Evolutionary conservation across 2,888 invertebrate genomes (phyloP), one percentile per base, ranked within the genome.

Genomic region (Ischnura elegans): DNA sequence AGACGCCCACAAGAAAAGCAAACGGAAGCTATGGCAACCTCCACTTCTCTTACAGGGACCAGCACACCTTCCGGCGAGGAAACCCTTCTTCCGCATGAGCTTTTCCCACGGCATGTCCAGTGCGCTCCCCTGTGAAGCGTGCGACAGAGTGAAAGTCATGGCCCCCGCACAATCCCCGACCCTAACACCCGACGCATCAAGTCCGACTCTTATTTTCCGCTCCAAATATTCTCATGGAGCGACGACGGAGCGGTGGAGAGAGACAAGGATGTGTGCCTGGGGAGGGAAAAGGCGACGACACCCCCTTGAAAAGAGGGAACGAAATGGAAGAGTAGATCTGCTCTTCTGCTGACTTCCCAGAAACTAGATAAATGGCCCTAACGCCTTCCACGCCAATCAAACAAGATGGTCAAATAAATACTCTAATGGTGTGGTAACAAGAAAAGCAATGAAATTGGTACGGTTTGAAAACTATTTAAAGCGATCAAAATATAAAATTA

Each of bases 1-100:
- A n/a, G n/a, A n/a, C n/a, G n/a, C n/a, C n/a, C 61, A 25, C 21
- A 47, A 6, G 47, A 47, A 36, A 29, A 76, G 93, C 51, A 93
- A 94, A 93, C 94, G 94, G 94, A 94, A 87, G 51, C 86, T 93
- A 55, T 93, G 85, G 66, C 93, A 87, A 43, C 93, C 87, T 90
- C 94, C 94, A 10, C 45, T 25, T 51, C 84, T 76, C 86, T 42
- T 76, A 93, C 61, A 93, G 66, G 61, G 8, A 29, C 66, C 36
- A 10, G 21, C 36, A 29, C 13, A 16, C 29, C 42, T 25, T 25
- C 87, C 55, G 29, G 13, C n/a, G 25, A 25, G 29, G 13, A 29
- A 76, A 13, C 29, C 76, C 76, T 13, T 76, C 76, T 13, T 29
- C 76, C 76, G 76, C 76, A 76, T 29, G 8, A 66, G 8, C 66